Evolutionary conservation across 2,797 vertebrate species (phyloP).

Genomic region (Periophthalmus magnuspinnatus): DNA sequence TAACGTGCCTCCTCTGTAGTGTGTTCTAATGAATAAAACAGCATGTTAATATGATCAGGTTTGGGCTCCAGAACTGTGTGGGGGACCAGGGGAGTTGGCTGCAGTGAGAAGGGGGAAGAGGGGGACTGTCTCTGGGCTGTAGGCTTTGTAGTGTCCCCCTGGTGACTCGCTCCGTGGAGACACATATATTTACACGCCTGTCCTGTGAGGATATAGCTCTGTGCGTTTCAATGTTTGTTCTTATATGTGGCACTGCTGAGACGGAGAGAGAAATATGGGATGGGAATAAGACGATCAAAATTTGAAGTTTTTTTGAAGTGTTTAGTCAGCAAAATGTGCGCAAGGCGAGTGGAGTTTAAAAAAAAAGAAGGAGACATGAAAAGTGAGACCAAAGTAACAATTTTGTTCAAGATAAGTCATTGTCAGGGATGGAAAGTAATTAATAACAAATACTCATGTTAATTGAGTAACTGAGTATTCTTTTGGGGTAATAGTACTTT

Average conservation of each 20-base stretch:
- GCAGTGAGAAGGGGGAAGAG: slow-evolving; percentile 50
- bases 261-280: slow-evolving; percentile 25
- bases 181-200: slow-evolving; percentile 70
- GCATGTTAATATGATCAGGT: slow-evolving; percentile 76
- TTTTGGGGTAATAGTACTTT: too few relatives aligned
- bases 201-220: slow-evolving; percentile 70
- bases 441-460: too few relatives aligned
- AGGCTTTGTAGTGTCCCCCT: slow-evolving; percentile 78
- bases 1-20: slow-evolving; percentile 72
- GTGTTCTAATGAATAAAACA: slow-evolving; percentile 82
- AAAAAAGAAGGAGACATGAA: neutral
- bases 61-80: slow-evolving; percentile 74
- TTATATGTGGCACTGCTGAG: slow-evolving; percentile 67
- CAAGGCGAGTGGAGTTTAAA: neutral
- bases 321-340: slow-evolving; percentile 10
- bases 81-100: slow-evolving; percentile 49
- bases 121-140: slow-evolving; percentile 75
- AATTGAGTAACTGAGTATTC: too few relatives aligned
- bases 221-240: slow-evolving; percentile 73
- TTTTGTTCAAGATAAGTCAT: too few relatives aligned
- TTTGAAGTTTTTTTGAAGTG: neutral
- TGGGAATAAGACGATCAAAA: neutral
- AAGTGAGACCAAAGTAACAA: neutral
- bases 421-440: too few relatives aligned
- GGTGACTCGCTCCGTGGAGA: slow-evolving; percentile 73